Base-by-base conservation (phyloP, 2,888 invertebrate species). In the Philopedon plagiatum region DNA sequence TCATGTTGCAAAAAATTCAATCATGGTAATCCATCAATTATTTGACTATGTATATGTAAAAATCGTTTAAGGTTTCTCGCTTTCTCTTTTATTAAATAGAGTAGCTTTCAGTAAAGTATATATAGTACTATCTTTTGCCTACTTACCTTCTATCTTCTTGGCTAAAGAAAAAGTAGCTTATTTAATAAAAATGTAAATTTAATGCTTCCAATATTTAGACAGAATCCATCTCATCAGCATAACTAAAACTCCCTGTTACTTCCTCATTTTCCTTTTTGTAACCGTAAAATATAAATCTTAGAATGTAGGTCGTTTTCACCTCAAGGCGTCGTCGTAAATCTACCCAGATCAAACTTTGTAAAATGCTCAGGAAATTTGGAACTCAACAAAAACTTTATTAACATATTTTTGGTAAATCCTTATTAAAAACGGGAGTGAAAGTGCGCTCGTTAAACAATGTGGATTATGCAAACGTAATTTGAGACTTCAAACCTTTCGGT, bases 171-270 rank as follows among this genome's bases (percentile, higher is more conserved):
- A 11, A 46, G 11, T 21, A 11, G 8, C 11, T 46, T 9, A 46
- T 46, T 9, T 46, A 46, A 23, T 46, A 46, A 46, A 46, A 46
- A 46, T 46, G 46, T 21, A 46, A 46, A 46, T 46, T 13, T 2
- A 4, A 3, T 13, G 13, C 2, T 13, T 39, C 13, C 9, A 13
- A 3, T 39, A 13, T 39, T 39, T 13, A 23, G 2, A 5, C 1
- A n/a, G n/a, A 46, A 15, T 5, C n/a, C 4, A 23, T 11, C 21
- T 46, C 44, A 8, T 1, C 9, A 11, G 9, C 5, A 18, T 0
- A 5, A 18, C n/a, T 8, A 2, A 4, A 15, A 46, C 21, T 23
- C 46, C 21, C 21, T 46, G 46, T 46, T 46, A 46, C 19, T n/a
- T 23, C 34, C 21, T 46, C 46, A 46, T 21, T 23, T 19, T 46